phyloP scores from a whole-genome alignment of 2,888 invertebrate genomes.

The Eudasyphora cyanicolor region DNA sequence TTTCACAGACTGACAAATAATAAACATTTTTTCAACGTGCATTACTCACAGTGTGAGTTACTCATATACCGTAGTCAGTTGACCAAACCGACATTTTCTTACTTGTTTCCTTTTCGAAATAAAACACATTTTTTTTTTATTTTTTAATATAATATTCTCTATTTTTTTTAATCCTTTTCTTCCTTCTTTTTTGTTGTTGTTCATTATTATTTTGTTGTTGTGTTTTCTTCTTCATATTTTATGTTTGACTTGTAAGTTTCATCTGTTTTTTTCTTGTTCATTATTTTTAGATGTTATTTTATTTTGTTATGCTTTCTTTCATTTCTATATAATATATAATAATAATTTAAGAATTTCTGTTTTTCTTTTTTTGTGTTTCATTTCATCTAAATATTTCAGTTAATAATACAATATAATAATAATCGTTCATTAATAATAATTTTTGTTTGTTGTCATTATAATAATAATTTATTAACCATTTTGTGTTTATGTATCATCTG shows the following conservation, averaged over 20 bases:
- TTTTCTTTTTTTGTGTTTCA: conserved; percentile 69
- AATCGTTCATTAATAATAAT: conserved; percentile 68
- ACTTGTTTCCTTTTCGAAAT: conserved; percentile 40
- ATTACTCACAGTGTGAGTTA: too few species aligned
- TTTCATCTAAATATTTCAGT: conserved; percentile 74
- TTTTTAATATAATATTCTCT: conserved; percentile 69
- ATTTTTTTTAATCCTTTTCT: conserved; percentile 66
- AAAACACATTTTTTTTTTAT: conserved; percentile 49
- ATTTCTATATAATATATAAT: conserved; percentile 63
- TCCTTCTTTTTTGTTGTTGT: conserved; percentile 55
- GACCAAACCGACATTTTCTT: too few species aligned
- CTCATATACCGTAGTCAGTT: too few species aligned
- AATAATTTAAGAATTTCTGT: conserved; percentile 65
- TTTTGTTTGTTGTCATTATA: conserved; percentile 41
- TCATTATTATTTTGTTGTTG: conserved; percentile 46
- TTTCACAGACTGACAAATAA: too few species aligned
- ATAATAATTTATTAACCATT: conserved; percentile 65
- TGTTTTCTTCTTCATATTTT: conserved; percentile 55
- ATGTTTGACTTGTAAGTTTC: conserved; percentile 67
- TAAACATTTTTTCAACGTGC: too few species aligned
- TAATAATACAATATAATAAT: conserved; percentile 71
- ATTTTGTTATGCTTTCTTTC: conserved; percentile 31
- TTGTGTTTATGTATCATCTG: conserved; percentile 35
- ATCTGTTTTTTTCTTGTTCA: conserved; percentile 68
- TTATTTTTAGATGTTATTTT: conserved; percentile 65